These are phyloP conservation scores for Trachelus tabidus DNA, from an alignment of 2,888 invertebrate species.

Conservation along the genomic window DNA sequence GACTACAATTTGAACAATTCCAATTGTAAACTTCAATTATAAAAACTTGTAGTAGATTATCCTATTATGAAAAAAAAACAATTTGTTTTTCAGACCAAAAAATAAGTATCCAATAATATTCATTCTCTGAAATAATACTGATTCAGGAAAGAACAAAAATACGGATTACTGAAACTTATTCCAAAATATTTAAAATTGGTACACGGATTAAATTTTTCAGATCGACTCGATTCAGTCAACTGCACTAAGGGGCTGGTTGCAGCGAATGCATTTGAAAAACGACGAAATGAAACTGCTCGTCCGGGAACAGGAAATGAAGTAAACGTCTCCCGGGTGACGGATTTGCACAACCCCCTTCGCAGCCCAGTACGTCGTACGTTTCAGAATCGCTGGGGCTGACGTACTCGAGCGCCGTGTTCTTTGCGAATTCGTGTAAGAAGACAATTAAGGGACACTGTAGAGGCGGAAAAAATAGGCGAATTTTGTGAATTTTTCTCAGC, in stretches of 20 bases:
- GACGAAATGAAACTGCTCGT: conserved; percentile 14
- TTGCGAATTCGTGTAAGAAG: background rate
- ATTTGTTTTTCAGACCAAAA: background rate
- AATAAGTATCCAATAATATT: background rate
- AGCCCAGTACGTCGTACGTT: background rate
- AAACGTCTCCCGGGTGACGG: conserved; percentile 22
- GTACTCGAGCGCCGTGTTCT: background rate
- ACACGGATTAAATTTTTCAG: background rate
- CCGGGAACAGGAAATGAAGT: conserved; percentile 23
- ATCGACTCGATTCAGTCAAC: background rate
- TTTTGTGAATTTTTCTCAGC: too few species aligned
- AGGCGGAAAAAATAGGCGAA: too few species aligned
- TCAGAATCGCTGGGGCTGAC: background rate
- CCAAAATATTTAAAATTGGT: background rate
- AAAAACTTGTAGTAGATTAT: background rate
- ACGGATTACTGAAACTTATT: background rate
- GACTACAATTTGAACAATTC: background rate
- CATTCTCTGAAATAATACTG: background rate
- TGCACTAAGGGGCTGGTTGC: background rate
- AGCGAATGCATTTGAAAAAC: background rate
- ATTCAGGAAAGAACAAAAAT: background rate
- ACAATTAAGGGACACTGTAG: too few species aligned
- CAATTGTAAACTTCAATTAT: background rate
- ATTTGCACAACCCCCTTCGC: conserved; percentile 12
- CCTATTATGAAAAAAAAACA: background rate